phyloP scores from a whole-genome alignment of 2,888 invertebrate genomes.

The Eupeodes luniger region DNA sequence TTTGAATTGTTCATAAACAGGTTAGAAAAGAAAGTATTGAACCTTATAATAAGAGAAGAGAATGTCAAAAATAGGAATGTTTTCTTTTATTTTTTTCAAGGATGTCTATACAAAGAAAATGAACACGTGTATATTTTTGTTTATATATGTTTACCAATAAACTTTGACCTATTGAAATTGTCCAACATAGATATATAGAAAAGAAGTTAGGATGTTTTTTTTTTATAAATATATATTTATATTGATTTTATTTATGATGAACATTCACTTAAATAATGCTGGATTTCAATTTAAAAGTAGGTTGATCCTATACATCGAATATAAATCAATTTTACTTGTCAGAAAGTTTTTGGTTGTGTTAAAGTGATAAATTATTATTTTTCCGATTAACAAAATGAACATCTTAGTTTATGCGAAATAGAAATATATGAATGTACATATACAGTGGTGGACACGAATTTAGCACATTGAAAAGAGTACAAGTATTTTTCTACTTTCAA shows the following conservation, averaged over 20 bases:
- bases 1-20: constrained; percentile 1
- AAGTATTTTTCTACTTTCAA: too few species aligned
- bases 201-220: neutral
- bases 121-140: neutral
- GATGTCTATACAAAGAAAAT: neutral
- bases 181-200: neutral
- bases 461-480: too few species aligned
- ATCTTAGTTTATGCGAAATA: neutral
- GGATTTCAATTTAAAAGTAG: constrained; percentile 13
- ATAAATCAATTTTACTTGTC: constrained; percentile 27
- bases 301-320: neutral
- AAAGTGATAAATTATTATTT: constrained; percentile 8
- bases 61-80: neutral
- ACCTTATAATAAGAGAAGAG: neutral
- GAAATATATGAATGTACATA: neutral
- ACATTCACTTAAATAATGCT: neutral
- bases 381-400: neutral
- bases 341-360: neutral
- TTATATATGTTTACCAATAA: neutral
- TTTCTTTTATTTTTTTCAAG: neutral
- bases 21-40: constrained; percentile 3
- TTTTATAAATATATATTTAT: neutral
- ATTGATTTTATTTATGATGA: constrained; percentile 24
- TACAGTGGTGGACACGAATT: too few species aligned
- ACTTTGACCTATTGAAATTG: constrained; percentile 16